Base-by-base conservation (phyloP, 2,888 invertebrate genomes). In the Campaea margaritaria region DNA sequence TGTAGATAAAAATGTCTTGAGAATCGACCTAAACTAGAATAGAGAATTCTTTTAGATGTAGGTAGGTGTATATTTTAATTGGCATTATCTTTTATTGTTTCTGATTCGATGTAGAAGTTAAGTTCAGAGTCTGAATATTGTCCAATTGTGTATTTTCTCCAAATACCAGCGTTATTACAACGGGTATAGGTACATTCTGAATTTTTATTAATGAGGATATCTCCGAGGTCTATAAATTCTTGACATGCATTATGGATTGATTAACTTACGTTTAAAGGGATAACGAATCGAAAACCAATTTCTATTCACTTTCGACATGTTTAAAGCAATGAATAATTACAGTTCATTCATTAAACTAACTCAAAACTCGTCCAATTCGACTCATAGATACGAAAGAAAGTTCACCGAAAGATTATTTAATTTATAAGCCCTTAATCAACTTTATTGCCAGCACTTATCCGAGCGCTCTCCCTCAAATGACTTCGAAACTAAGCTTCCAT, bases 351-450 rank as follows among this genome's bases (percentile, higher is more conserved):
- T 74, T 74, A 75, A 75, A 72, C 70, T 67, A 73, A 72, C 72
- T 72, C 44, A 42, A 54, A 63, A 51, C 55, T 50, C 39, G 52
- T 74, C 76, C 69, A 72, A 76, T 78, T 77, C 75, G 76, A 74
- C 72, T 58, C 53, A 42, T 47, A 58, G 73, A 75, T 70, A 58
- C 64, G 73, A 79, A 83, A 83, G 85, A 86, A 88, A 85, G 85
- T 85, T 83, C 76, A 78, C 73, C 68, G 76, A 80, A 79, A 76
- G 73, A 73, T 77, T 31, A 76, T 79, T 81, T 84, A 81, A 85
- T 86, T 85, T 82, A 82, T 75, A 74, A 78, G 85, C 85, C 86
- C 87, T 87, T 86, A 81, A 85, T 86, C 81, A 83, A 74, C 60
- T 83, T 84, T 85, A 85, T 86, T 68, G 70, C 82, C 70, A 67